phyloP scores from a whole-genome alignment of 1,140 invertebrate genomes.

The Lethocerus indicus region DNA sequence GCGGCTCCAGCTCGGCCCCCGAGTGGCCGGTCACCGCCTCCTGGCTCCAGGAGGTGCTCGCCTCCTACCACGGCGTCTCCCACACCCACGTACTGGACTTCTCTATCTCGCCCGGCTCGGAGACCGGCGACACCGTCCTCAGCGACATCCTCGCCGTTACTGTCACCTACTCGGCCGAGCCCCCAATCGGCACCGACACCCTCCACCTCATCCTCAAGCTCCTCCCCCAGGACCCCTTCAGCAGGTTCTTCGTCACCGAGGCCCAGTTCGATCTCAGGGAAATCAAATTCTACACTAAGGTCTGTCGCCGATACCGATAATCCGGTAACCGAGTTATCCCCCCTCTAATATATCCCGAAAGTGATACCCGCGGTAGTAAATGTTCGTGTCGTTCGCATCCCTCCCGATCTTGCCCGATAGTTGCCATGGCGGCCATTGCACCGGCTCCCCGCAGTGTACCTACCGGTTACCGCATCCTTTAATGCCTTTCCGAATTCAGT shows the following conservation, averaged over 20 bases:
- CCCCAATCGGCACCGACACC: constrained; percentile 19
- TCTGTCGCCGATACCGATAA: too few relatives aligned
- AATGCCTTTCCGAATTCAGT: too few relatives aligned
- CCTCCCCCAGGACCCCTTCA: constrained; percentile 53
- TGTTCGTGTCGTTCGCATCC: too few relatives aligned
- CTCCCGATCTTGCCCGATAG: too few relatives aligned
- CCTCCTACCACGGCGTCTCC: constrained; percentile 29
- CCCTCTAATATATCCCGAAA: too few relatives aligned
- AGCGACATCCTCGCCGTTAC: constrained; percentile 41
- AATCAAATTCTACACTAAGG: constrained; percentile 66
- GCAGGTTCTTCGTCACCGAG: constrained; percentile 55
- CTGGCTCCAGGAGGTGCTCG: constrained; percentile 39
- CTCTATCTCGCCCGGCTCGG: constrained; percentile 19
- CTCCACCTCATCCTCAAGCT: constrained; percentile 42
- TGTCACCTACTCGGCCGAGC: constrained; percentile 28
- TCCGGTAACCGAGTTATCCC: too few relatives aligned
- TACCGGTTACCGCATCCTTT: too few relatives aligned
- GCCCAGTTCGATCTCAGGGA: constrained; percentile 65
- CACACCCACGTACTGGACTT: constrained; percentile 24
- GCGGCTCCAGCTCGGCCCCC: constrained; percentile 14
- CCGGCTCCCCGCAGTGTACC: too few relatives aligned
- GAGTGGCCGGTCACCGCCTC: constrained; percentile 36
- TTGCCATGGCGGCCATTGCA: too few relatives aligned
- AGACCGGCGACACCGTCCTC: constrained; percentile 39
- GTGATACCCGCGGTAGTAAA: too few relatives aligned